Percentiles rank a stretch among this genome's conserved stretches.
These are phyloP conservation scores for Syrphus vitripennis DNA, from an alignment of 2,888 invertebrate genomes.

Conservation along the genomic window DNA sequence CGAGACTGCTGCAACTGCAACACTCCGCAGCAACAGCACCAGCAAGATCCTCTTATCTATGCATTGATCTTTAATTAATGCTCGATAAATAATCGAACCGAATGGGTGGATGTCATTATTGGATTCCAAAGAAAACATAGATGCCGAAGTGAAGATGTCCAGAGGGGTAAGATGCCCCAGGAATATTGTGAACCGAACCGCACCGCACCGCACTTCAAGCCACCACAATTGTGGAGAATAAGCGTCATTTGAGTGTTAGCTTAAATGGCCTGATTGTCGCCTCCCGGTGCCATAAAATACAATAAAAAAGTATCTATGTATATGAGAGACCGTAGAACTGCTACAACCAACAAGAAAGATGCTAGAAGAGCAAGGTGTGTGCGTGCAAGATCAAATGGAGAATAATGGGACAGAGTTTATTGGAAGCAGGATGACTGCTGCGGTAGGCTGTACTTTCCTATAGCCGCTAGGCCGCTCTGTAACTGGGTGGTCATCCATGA, in stretches of 20 bases:
- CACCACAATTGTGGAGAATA: conserved; percentile 38
- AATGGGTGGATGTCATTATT: conserved; percentile 75
- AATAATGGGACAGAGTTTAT: conserved; percentile 61
- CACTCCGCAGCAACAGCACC: conserved; percentile 25
- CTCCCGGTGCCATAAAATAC: conserved; percentile 53
- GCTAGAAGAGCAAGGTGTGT: conserved; percentile 1
- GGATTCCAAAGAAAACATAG: conserved; percentile 69
- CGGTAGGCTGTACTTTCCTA: conserved; percentile 53
- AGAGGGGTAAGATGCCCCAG: not conserved
- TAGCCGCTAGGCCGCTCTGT: conserved; percentile 32
- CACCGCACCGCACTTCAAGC: not conserved
- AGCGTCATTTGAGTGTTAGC: conserved; percentile 63
- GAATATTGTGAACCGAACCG: not conserved
- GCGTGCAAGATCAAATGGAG: conserved; percentile 54
- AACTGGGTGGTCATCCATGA: conserved; percentile 65
- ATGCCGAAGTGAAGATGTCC: conserved; percentile 28
- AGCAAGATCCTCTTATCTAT: conserved; percentile 72
- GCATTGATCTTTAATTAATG: conserved; percentile 75
- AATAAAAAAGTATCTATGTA: conserved; percentile 49
- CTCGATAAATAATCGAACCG: conserved; percentile 75
- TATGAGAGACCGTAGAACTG: not conserved
- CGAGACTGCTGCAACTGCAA: not conserved
- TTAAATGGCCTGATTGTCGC: conserved; percentile 71
- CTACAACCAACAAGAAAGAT: not conserved
- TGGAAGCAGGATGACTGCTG: conserved; percentile 39